phyloP scores from a whole-genome alignment of 2,113 vertebrate species.

The Mesitornis unicolor region DNA sequence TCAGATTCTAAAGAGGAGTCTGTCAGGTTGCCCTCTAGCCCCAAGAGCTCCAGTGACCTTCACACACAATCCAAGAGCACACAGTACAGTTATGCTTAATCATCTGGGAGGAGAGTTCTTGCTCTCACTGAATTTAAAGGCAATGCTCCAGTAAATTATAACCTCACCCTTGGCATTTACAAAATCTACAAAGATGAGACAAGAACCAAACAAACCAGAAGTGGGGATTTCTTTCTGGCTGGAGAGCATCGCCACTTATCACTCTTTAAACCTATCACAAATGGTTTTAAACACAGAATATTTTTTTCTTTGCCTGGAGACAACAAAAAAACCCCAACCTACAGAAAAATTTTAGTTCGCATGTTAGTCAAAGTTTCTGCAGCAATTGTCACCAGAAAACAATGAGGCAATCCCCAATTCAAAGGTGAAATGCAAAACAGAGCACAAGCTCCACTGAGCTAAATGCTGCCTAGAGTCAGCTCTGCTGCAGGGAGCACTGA shows the following conservation, averaged over 20 bases:
- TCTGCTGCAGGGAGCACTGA: neutral
- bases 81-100: neutral
- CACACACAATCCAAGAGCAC: neutral
- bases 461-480: neutral
- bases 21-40: neutral
- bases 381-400: neutral
- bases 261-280: neutral
- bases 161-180: neutral
- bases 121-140: neutral
- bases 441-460: neutral
- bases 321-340: neutral
- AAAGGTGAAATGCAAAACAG: conserved; percentile 5
- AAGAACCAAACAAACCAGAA: neutral
- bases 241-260: neutral
- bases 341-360: neutral
- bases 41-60: neutral
- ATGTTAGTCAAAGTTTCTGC: neutral
- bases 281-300: neutral
- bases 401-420: neutral
- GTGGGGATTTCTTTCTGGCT: neutral
- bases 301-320: neutral
- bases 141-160: neutral
- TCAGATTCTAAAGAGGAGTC: neutral
- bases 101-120: neutral
- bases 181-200: neutral